Evolutionary conservation across 2,888 invertebrate species (phyloP), one percentile per base, ranked within the genome.

Genomic region (Thyatira batis): DNA sequence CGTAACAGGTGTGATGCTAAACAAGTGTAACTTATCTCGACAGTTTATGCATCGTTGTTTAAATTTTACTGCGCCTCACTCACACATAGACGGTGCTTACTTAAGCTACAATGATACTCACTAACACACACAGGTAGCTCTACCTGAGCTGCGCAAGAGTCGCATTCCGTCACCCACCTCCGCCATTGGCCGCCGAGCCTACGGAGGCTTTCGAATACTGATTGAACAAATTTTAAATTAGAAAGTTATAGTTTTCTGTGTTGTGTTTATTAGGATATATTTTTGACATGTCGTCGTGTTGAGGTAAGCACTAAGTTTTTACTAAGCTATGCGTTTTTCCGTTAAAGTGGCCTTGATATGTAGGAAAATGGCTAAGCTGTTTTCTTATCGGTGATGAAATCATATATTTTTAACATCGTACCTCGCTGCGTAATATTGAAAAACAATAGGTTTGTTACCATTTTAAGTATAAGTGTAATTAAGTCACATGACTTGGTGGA

Each of bases 101-200:
- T 62, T 80, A 82, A 82, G 81, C 64, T 81, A 78, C 87, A 75
- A 66, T 70, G 77, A 83, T 71, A 70, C 60, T 71, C 69, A 81
- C 82, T 56, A n/a, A n/a, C 85, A 81, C 81, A 85, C 85, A 71
- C 58, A 58, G 59, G 55, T 62, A 61, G 62, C 73, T 76, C 75
- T 89, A 89, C 89, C 89, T 90, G 91, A 90, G 91, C 90, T 90
- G 91, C 90, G 91, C 90, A 74, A 69, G 91, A 87, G 90, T 85
- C 87, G 71, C 91, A 91, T 91, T 91, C 90, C 89, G 87, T 82
- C 82, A 82, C 71, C 78, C 80, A 85, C 86, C 85, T 82, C 74
- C 80, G 84, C 84, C 75, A 85, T 83, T 83, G 85, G 83, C 78
- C 84, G 82, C 68, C 83, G 72, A 86, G 80, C 84, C 84, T 82